Percentiles rank a stretch among this genome's conserved stretches.
Evolutionary conservation across 2,888 invertebrate genomes (phyloP).

Genomic region (Latrodectus hesperus): DNA sequence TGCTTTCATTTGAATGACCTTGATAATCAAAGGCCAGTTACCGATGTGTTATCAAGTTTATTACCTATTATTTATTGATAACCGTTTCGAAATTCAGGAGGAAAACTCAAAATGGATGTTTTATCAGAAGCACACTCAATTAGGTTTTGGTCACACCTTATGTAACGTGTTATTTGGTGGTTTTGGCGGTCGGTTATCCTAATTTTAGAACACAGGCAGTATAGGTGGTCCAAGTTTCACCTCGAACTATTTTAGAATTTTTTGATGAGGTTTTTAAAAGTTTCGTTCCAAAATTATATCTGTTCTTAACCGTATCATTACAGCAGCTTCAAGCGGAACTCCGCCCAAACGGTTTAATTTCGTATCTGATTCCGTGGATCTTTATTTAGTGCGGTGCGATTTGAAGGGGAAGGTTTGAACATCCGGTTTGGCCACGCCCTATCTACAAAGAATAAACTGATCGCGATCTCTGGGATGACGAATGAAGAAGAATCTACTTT

Average conservation of each 20-base stretch:
- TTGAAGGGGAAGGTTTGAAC: slow-evolving; percentile 31
- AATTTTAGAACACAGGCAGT: slow-evolving; percentile 30
- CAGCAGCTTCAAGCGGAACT: slow-evolving; percentile 34
- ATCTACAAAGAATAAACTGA: slow-evolving; percentile 27
- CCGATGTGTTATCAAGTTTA: slow-evolving; percentile 45
- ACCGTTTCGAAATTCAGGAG: slow-evolving; percentile 21
- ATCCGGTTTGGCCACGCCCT: slow-evolving; percentile 60
- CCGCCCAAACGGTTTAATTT: slow-evolving; percentile 65
- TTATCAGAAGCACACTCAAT: slow-evolving; percentile 28
- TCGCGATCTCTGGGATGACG: slow-evolving; percentile 38
- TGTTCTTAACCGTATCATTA: slow-evolving; percentile 45
- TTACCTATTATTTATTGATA: slow-evolving; percentile 16
- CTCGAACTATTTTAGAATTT: slow-evolving; percentile 17
- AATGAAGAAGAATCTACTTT: slow-evolving; percentile 28
- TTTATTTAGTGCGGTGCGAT: slow-evolving; percentile 14
- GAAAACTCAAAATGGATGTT: slow-evolving; percentile 34
- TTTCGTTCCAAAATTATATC: slow-evolving; percentile 3
- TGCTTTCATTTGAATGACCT: slow-evolving; percentile 43
- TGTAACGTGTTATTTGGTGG: slow-evolving; percentile 2
- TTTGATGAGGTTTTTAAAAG: slow-evolving; percentile 46
- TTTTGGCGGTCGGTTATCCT: slow-evolving; percentile 23
- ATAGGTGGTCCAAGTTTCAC: slow-evolving; percentile 38
- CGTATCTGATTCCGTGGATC: slow-evolving; percentile 53
- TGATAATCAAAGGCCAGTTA: slow-evolving; percentile 21
- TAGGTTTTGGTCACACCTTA: slow-evolving; percentile 52